These are phyloP conservation scores for Cheilosia vulpina DNA, from an alignment of 2,888 invertebrate genomes.

Conservation along the genomic window DNA sequence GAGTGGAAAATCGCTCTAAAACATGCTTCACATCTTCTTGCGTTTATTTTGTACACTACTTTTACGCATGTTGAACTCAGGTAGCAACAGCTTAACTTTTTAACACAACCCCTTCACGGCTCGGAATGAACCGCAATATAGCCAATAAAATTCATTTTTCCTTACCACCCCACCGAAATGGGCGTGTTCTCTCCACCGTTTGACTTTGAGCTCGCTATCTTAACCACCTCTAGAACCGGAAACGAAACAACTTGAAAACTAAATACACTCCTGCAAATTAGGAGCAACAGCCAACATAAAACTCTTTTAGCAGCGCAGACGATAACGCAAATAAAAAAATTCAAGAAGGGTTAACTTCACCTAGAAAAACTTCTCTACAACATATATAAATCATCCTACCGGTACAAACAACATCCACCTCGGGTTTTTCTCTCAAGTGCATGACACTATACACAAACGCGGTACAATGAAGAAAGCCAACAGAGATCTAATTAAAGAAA, in stretches of 20 bases:
- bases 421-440: conserved; percentile 57
- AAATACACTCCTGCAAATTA: conserved; percentile 69
- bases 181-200: conserved; percentile 66
- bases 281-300: conserved; percentile 26
- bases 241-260: conserved; percentile 70
- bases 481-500: conserved; percentile 70
- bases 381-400: conserved; percentile 63
- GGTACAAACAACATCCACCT: conserved; percentile 55
- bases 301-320: not conserved
- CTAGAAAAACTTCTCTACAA: conserved; percentile 42
- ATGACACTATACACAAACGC: conserved; percentile 32
- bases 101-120: conserved; percentile 8
- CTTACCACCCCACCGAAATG: conserved; percentile 54
- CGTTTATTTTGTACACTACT: not conserved
- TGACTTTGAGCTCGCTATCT: conserved; percentile 63
- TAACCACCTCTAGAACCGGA: conserved; percentile 69
- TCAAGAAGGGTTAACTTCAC: conserved; percentile 61
- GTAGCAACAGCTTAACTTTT: conserved; percentile 17
- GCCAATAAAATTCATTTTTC: conserved; percentile 52
- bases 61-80: not conserved
- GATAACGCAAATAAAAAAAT: conserved; percentile 9
- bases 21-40: not conserved
- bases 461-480: conserved; percentile 43
- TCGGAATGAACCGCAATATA: not conserved
- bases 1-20: not conserved